A percentile compares a stretch with the other conserved stretches of the same genome.
Evolutionary conservation across 1,140 invertebrate species (phyloP).

Genomic region (Brachionus asplanchnoidis): DNA sequence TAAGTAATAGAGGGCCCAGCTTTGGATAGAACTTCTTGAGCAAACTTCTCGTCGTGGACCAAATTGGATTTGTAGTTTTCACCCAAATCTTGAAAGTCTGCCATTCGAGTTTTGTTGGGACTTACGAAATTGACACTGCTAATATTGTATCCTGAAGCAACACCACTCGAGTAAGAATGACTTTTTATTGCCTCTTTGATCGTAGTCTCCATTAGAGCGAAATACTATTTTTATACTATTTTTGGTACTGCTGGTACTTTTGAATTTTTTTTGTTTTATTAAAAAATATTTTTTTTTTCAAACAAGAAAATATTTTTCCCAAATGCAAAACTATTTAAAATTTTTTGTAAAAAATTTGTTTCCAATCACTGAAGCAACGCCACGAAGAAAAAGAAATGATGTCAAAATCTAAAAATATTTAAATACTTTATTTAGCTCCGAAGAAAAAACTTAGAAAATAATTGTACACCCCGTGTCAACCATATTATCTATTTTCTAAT

Average conservation of each 20-base stretch:
- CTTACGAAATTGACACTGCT: background rate
- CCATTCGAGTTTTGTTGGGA: background rate
- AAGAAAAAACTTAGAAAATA: background rate
- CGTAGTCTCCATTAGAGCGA: background rate
- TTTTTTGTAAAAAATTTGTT: background rate
- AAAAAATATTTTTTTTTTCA: background rate
- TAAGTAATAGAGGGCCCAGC: conserved; percentile 15
- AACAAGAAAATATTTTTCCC: background rate
- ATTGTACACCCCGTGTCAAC: background rate
- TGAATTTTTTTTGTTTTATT: background rate
- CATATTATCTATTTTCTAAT: background rate
- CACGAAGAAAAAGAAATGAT: background rate
- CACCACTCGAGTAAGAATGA: background rate
- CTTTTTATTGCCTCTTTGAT: background rate
- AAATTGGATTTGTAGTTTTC: background rate
- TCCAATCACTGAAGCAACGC: background rate
- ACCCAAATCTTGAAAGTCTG: background rate
- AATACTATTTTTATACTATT: background rate
- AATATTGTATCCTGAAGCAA: conserved; percentile 11
- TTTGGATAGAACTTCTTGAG: conserved; percentile 14
- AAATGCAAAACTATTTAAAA: background rate
- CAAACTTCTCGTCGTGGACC: background rate
- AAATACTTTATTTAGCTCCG: background rate
- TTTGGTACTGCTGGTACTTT: background rate
- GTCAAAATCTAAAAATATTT: conserved; percentile 8